A percentile compares a stretch with the other conserved stretches of the same genome.
Conservation (phyloP, 1,140 invertebrate genomes). For the Drosophila ananassae region DNA sequence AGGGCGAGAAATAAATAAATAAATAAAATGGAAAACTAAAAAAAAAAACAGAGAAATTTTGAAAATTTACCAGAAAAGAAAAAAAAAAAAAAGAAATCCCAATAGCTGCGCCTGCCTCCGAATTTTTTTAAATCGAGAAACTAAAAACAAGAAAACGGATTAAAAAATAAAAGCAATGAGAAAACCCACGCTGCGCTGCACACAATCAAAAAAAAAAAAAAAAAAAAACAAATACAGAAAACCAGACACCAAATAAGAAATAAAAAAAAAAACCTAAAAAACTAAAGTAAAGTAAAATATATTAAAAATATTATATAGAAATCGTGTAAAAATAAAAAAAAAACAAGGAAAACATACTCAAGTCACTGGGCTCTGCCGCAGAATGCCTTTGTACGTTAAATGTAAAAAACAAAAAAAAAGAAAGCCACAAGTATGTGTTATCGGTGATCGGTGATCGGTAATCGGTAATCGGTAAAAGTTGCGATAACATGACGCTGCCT, state of each 20-base stretch:
- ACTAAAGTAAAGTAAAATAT: slow-evolving; percentile 7
- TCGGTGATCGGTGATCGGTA: slow-evolving; percentile 16
- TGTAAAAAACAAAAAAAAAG: slow-evolving; percentile 22
- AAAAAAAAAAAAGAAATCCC: slow-evolving; percentile 16
- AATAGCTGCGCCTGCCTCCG: slow-evolving; percentile 38
- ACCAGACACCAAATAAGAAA: slow-evolving; percentile 56
- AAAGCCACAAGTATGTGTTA: slow-evolving; percentile 25
- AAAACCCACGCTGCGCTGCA: slow-evolving; percentile 49
- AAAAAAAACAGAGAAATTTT: slow-evolving; percentile 1
- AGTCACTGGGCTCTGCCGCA: slow-evolving; percentile 60
- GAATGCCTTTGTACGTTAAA: slow-evolving; percentile 67
- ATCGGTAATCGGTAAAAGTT: slow-evolving; percentile 32
- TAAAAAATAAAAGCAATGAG: slow-evolving; percentile 8
- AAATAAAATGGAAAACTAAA: slow-evolving; percentile 27
- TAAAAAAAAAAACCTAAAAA: slow-evolving; percentile 7
- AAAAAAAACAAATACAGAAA: too few relatives aligned
- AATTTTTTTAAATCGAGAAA: slow-evolving; percentile 12
- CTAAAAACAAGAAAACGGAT: slow-evolving; percentile 18
- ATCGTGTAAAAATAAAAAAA: slow-evolving; percentile 36
- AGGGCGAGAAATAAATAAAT: slow-evolving; percentile 17
- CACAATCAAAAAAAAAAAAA: slow-evolving; percentile 50
- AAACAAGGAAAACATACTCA: slow-evolving; percentile 48
- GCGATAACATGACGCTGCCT: slow-evolving; percentile 72
- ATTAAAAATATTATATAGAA: slow-evolving; percentile 42
- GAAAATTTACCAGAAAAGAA: slow-evolving; percentile 20